Evolutionary conservation across 2,797 vertebrate species (phyloP).

Genomic region (Periophthalmus magnuspinnatus): DNA sequence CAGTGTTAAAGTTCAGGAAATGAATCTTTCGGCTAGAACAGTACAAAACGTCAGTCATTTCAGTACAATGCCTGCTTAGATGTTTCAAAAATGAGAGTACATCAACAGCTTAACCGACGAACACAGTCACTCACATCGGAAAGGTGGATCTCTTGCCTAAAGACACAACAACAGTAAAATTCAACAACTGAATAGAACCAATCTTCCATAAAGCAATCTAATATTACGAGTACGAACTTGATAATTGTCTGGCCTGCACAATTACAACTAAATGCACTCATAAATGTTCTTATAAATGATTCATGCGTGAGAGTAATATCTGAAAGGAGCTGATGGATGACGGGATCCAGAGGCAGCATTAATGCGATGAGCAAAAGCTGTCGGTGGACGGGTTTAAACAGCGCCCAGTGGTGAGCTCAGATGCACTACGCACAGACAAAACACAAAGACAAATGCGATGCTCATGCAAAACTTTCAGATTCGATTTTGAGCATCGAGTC

Average conservation of each 20-base stretch:
- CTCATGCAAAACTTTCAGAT: too few species aligned
- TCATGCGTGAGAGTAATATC: neutral
- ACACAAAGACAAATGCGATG: too few species aligned
- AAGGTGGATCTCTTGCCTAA: too few species aligned
- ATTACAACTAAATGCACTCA: neutral
- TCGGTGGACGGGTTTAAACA: neutral
- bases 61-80: too few species aligned
- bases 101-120: too few species aligned
- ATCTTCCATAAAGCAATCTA: neutral
- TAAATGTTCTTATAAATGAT: neutral
- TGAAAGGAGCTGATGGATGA: neutral
- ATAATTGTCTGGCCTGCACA: neutral
- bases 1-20: too few species aligned
- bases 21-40: too few species aligned
- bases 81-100: too few species aligned
- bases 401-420: neutral
- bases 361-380: slow-evolving; percentile 18
- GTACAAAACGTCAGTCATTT: too few species aligned
- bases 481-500: too few species aligned
- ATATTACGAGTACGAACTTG: neutral
- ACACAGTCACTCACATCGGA: too few species aligned
- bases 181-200: neutral
- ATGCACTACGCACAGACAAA: slow-evolving; percentile 16
- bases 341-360: neutral
- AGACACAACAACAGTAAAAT: neutral